Evolutionary conservation across 1,140 invertebrate genomes (phyloP).

Genomic region (Tyrophagus putrescentiae): DNA sequence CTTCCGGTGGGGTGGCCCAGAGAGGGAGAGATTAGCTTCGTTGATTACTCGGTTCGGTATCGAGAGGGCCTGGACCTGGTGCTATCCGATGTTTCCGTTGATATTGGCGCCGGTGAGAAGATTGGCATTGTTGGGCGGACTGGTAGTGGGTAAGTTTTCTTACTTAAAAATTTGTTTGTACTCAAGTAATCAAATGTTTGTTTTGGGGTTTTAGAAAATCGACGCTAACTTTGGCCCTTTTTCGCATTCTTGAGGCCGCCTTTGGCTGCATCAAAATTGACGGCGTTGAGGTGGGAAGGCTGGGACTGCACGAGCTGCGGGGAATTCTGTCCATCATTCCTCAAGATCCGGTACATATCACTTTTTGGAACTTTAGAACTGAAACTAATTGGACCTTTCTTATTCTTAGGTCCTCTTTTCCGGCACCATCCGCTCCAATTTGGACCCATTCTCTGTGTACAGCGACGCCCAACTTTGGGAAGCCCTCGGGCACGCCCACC

Average conservation of each 20-base stretch:
- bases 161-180: too few relatives aligned
- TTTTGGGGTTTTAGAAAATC: conserved; percentile 37
- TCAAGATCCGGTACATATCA: conserved; percentile 44
- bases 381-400: conserved; percentile 35
- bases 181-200: too few relatives aligned
- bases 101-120: conserved; percentile 34
- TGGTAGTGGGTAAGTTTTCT: too few relatives aligned
- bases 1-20: conserved; percentile 28
- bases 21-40: conserved; percentile 28
- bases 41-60: conserved; percentile 31
- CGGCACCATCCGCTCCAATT: conserved; percentile 37
- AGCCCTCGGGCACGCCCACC: conserved; percentile 26
- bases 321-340: conserved; percentile 75
- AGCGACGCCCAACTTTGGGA: conserved; percentile 27
- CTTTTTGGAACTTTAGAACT: conserved; percentile 19
- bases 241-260: conserved; percentile 40
- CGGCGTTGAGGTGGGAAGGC: conserved; percentile 60
- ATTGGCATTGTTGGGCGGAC: conserved; percentile 45
- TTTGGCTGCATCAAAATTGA: conserved; percentile 75
- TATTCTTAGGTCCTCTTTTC: conserved; percentile 39
- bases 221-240: conserved; percentile 39
- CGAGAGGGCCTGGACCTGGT: conserved; percentile 33
- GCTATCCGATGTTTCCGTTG: conserved; percentile 29
- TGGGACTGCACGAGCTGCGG: conserved; percentile 78
- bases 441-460: conserved; percentile 27